Base-by-base conservation (phyloP, 1,140 invertebrate species). In the Drosophila orena region DNA sequence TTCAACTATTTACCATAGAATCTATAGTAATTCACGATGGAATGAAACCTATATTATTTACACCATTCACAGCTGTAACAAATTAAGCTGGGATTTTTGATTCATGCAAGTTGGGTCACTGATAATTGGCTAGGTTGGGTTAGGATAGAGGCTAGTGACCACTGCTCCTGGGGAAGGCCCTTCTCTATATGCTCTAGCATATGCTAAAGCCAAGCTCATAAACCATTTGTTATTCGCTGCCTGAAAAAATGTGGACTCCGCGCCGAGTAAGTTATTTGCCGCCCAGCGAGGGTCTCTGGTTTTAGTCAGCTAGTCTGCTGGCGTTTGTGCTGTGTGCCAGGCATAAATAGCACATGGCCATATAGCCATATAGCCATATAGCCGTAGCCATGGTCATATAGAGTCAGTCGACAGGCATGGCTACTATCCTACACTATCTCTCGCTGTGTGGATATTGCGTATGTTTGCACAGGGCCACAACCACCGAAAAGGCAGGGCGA, bases 311-410 rank as follows among this genome's bases (percentile, higher is more conserved):
- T 42, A 50, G 49, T 55, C 38, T 62, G 69, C 38, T 62, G 69
- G 69, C 57, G 60, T 75, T 75, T 75, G 72, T 55, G 52, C 38
- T 75, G 71, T 75, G 71, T 75, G 59, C 71, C 58, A 35, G 53
- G 72, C 72, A 76, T 76, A 76, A 76, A 76, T 76, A 76, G 71
- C 72, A 76, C 72, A 76, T 76, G 72, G 72, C 70, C 20, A 73
- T 44, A 44, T 50, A 27, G 50, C 49, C 12, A 38, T 20, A 76
- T 76, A 70, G 72, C 70, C 20, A 73, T 44, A 44, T 50, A 27
- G 50, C 49, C 12, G n/a, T 20, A 14, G 57, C 47, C 57, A 54
- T 37, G 35, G 30, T 22, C 60, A 62, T 24, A 24, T 24, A 24
- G 30, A 64, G 58, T 52, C 59, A 64, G 58, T 52, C 59, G 44